Base-by-base conservation (phyloP, 2,888 invertebrate species). In the Octodonta nipae region DNA sequence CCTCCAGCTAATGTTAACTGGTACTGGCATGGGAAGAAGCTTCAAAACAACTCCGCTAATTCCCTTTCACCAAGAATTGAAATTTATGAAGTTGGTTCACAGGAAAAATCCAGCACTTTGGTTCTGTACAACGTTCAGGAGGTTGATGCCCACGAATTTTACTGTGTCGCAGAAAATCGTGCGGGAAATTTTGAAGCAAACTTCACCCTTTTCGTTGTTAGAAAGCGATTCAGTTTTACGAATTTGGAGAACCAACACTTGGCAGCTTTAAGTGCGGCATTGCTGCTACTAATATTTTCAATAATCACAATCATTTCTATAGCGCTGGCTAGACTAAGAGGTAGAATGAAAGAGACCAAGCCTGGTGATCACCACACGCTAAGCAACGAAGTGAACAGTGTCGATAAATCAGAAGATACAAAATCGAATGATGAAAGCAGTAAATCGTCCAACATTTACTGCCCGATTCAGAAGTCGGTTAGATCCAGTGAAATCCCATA, bases 151-250 rank as follows among this genome's bases (percentile, higher is more conserved):
- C 78, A 78, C 35, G 85, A 84, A 50, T 86, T 88, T 62, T 83
- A 83, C 57, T 89, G 89, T 60, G 79, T 86, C 2, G 88, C 88
- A 5, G 86, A 87, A 60, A 91, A 89, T 61, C 76, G 80, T 38
- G 89, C 85, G 3, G 89, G 88, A 13, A 81, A 75, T 51, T 80
- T 82, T 16, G 86, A 86, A 64, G 84, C 85, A 8, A 89, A 89
- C 61, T 88, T 88, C 53, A 88, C 88, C 20, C 67, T 89, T 24
- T 80, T 82, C 53, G 82, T 89, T 32, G 72, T 82, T 62, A 65
- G 78, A 36, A 65, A 77, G 35, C 71, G 82, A 27, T 81, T 78
- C 15, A 84, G 85, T 30, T 80, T 85, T 70, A 79, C 80, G 2
- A 78, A 81, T 1, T 62, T 88, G 36, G 85, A 82, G 28, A 81